Conservation (phyloP, 2,888 invertebrate genomes). For the Dryobota labecula region DNA sequence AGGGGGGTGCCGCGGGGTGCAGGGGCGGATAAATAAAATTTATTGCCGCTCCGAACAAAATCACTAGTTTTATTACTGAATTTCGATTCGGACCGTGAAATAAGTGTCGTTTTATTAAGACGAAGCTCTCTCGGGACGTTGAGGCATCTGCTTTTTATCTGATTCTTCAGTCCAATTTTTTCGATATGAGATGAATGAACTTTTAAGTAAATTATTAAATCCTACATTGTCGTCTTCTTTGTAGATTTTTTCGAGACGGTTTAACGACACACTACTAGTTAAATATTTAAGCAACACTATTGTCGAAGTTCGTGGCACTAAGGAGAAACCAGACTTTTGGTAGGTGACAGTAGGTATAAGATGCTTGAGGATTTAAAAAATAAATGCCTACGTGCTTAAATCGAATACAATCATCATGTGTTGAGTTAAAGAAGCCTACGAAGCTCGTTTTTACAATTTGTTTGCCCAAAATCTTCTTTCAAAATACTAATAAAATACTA, state of each 20-base stretch:
- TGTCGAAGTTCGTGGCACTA: background rate
- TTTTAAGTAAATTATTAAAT: background rate
- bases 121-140: constrained; percentile 35
- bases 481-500: no score
- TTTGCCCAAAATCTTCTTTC: no score
- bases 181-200: constrained; percentile 21
- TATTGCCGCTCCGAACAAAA: constrained; percentile 68
- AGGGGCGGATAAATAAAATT: constrained; percentile 70
- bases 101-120: constrained; percentile 67
- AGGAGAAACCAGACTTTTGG: background rate
- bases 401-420: no score
- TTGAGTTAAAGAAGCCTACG: no score
- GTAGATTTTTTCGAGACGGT: background rate
- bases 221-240: background rate
- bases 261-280: background rate
- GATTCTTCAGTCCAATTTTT: constrained; percentile 9
- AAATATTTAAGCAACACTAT: constrained; percentile 3
- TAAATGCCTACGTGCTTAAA: no score
- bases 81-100: constrained; percentile 68
- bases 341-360: background rate
- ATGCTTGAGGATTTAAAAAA: background rate
- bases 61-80: constrained; percentile 72
- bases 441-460: no score
- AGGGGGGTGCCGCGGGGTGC: constrained; percentile 8
- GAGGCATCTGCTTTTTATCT: constrained; percentile 39